Conservation (phyloP, 2,888 invertebrate species). For the Pyrgus malvae region DNA sequence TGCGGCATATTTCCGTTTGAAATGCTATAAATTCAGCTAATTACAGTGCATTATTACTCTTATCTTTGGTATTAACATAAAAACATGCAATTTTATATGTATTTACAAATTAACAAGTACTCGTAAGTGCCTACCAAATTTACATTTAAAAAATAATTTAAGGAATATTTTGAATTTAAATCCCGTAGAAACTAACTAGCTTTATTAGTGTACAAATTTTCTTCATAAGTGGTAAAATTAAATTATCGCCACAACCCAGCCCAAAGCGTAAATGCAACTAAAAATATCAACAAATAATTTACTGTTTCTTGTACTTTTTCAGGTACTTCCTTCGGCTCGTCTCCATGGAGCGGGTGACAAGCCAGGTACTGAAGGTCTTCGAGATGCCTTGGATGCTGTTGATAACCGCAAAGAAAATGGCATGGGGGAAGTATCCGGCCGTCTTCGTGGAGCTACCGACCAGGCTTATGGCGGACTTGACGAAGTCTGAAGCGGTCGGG, state of each 20-base stretch:
- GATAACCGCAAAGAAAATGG: conserved; percentile 78
- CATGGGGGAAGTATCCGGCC: conserved; percentile 89
- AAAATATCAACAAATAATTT: conserved; percentile 39
- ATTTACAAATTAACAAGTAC: no score
- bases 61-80: conserved; percentile 16
- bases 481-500: conserved; percentile 87
- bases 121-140: no score
- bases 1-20: neutral
- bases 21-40: neutral
- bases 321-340: conserved; percentile 83
- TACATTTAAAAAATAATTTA: no score
- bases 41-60: neutral
- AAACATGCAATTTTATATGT: no score
- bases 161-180: no score
- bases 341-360: conserved; percentile 84
- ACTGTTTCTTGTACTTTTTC: conserved; percentile 74
- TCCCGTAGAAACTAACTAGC: no score
- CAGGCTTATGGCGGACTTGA: conserved; percentile 85
- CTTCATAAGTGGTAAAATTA: no score
- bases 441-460: conserved; percentile 87
- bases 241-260: no score
- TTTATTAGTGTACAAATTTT: no score
- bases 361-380: conserved; percentile 81
- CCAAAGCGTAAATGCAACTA: neutral
- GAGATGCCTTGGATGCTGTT: conserved; percentile 73